A percentile compares a stretch with the other conserved stretches of the same genome.
These are phyloP conservation scores for Uropsilus gracilis DNA, from an alignment of 2,113 vertebrate genomes.

Conservation along the genomic window DNA sequence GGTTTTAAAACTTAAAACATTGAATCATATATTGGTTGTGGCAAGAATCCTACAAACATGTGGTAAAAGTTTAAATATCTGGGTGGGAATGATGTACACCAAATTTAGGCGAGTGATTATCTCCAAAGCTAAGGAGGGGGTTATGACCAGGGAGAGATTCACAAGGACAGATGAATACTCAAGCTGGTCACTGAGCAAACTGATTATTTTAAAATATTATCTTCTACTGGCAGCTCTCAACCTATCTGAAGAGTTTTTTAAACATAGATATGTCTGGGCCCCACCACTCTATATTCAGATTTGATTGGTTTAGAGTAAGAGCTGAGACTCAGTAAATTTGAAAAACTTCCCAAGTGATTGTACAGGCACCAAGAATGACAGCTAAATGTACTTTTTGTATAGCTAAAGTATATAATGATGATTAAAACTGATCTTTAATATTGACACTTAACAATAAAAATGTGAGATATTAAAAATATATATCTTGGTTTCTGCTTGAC, in stretches of 20 bases:
- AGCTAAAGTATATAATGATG: not conserved
- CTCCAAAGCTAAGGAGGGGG: not conserved
- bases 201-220: not conserved
- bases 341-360: not conserved
- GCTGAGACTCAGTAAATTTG: not conserved
- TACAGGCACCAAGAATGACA: not conserved
- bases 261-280: not conserved
- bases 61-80: constrained; percentile 9
- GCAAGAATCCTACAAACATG: not conserved
- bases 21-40: not conserved
- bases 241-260: not conserved
- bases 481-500: not conserved
- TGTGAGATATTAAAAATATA: not conserved
- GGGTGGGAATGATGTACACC: not conserved
- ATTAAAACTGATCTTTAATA: constrained; percentile 9
- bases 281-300: not conserved
- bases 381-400: not conserved
- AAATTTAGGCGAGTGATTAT: not conserved
- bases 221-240: not conserved
- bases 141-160: not conserved
- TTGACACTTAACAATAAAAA: constrained; percentile 9
- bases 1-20: not conserved
- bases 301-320: not conserved
- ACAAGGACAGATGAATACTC: not conserved
- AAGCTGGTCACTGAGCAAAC: not conserved